These are phyloP conservation scores for Aphidius gifuensis DNA, from an alignment of 1,140 invertebrate species.

Conservation along the genomic window DNA sequence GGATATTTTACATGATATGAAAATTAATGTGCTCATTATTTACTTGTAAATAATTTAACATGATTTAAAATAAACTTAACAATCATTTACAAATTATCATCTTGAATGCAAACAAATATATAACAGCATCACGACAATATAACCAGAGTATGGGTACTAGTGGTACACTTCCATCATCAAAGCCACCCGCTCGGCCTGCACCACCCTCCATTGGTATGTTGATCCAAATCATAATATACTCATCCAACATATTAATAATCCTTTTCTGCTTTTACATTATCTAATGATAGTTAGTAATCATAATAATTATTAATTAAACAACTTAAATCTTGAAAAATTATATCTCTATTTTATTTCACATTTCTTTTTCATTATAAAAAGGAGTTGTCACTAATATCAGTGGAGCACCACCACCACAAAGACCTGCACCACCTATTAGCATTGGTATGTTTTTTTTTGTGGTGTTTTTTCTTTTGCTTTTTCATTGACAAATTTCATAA, in stretches of 20 bases:
- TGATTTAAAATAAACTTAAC: not conserved
- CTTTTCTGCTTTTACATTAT: constrained; percentile 42
- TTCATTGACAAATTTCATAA: constrained; percentile 18
- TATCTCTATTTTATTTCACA: no score
- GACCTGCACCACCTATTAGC: constrained; percentile 52
- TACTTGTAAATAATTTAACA: not conserved
- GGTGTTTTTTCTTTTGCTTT: constrained; percentile 16
- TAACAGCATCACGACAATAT: constrained; percentile 51
- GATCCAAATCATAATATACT: constrained; percentile 6
- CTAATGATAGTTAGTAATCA: not conserved
- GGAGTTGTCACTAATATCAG: constrained; percentile 27
- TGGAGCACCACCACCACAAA: constrained; percentile 48
- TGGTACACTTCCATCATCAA: constrained; percentile 48
- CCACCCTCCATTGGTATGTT: constrained; percentile 54
- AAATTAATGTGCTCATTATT: no score
- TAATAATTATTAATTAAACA: no score
- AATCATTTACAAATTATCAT: constrained; percentile 11
- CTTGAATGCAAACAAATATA: constrained; percentile 29
- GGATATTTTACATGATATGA: no score
- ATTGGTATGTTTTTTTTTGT: constrained; percentile 46
- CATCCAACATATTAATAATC: constrained; percentile 7
- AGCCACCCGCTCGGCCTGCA: constrained; percentile 54
- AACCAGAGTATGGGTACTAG: constrained; percentile 47
- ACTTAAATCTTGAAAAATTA: constrained; percentile 24
- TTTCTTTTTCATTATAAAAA: no score